A percentile compares a stretch with the other conserved stretches of the same genome.
Evolutionary conservation across 2,888 invertebrate genomes (phyloP).

Genomic region (Ormyrus pomaceus): DNA sequence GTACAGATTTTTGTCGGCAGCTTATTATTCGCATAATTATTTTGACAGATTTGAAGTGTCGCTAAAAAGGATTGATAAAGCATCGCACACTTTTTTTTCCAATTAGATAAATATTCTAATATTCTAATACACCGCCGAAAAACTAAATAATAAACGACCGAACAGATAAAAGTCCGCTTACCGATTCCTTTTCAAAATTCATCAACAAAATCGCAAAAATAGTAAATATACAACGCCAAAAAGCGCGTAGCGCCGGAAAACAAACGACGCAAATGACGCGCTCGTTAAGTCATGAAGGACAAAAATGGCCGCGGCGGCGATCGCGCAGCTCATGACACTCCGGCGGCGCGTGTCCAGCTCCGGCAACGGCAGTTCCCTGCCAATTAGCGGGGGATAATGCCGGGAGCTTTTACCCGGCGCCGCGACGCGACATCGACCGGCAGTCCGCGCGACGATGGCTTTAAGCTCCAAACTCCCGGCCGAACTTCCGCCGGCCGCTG

Average conservation of each 20-base stretch:
- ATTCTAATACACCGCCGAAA: too few species aligned
- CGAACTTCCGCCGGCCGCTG: constrained; percentile 16
- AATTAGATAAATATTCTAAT: too few species aligned
- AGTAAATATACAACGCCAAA: too few species aligned
- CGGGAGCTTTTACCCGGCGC: constrained; percentile 39
- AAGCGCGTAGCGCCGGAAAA: neutral
- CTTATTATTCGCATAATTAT: too few species aligned
- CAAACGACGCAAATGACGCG: neutral
- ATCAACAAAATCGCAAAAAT: too few species aligned
- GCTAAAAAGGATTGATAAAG: too few species aligned
- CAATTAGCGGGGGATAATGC: constrained; percentile 69
- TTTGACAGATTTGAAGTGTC: too few species aligned
- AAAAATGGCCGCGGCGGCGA: constrained; percentile 66
- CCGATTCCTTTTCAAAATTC: too few species aligned
- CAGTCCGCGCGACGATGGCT: neutral
- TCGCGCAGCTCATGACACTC: neutral
- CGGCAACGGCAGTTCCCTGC: constrained; percentile 34
- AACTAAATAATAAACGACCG: too few species aligned
- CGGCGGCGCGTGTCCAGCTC: neutral
- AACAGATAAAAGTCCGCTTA: too few species aligned
- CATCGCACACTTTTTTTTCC: too few species aligned
- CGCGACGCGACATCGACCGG: constrained; percentile 62
- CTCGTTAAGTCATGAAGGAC: constrained; percentile 64
- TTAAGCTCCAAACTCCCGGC: neutral
- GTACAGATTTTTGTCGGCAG: too few species aligned